Base-by-base conservation (phyloP, 2,888 invertebrate species). In the Amphimallon solstitiale region DNA sequence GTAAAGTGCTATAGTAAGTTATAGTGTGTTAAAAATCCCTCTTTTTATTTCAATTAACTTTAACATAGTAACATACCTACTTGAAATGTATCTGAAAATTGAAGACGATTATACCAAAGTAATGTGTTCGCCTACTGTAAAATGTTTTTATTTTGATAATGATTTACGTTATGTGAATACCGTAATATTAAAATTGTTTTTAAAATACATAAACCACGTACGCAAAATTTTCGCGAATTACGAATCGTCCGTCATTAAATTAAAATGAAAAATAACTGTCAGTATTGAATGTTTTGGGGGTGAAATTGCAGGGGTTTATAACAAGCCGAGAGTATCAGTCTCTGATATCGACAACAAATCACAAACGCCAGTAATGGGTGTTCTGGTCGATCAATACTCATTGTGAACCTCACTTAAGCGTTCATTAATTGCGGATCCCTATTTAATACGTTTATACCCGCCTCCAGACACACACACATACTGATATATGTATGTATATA, bases 311-410 rank as follows among this genome's bases (percentile, higher is more conserved):
- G 60, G 59, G 65, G 65, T 59, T 38, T 65, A 60, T 60, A 51
- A 60, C 65, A 61, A 52, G 65, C 60, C 43, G 37, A 65, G 37
- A 65, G 59, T 59, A 59, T 54, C 54, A 48, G 64, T 68, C 72
- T 73, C 72, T 77, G 77, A 76, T 76, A 78, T 78, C 76, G 77
- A 79, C 79, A 78, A 76, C 77, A 79, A 79, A 78, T 79, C 79
- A 79, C 76, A 77, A 78, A 78, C 76, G 78, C 76, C 78, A 78
- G 75, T 76, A 71, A 75, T 76, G 72, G 73, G 70, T 72, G 73
- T 73, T 70, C 72, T 68, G 73, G 72, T 72, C 76, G 78, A 79
- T 79, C 79, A 78, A 79, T 79, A 79, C 76, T 76, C 75, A 79
- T 79, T 79, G 78, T 78, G 77, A 67, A 62, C 64, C 51, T 61